Evolutionary conservation across 2,113 vertebrate species (phyloP).

Genomic region (Canis aureus): DNA sequence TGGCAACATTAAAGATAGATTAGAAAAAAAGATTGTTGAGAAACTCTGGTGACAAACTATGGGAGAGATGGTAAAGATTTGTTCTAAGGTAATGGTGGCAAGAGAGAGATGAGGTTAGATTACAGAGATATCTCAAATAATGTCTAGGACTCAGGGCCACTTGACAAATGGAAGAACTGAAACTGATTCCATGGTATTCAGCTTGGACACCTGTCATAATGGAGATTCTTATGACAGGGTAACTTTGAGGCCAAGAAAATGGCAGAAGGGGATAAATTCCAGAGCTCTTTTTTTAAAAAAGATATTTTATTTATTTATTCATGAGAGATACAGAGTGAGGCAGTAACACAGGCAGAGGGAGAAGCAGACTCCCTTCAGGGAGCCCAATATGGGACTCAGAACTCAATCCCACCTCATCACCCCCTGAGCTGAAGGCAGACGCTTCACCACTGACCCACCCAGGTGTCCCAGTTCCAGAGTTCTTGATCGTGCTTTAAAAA

Average conservation of each 20-base stretch:
- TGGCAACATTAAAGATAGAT: not conserved
- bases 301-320: too few species aligned
- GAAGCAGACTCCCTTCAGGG: too few species aligned
- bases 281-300: not conserved
- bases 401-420: too few species aligned
- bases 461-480: not conserved
- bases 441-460: too few species aligned
- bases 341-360: too few species aligned
- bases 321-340: too few species aligned
- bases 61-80: not conserved
- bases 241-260: constrained; percentile 34
- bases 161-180: not conserved
- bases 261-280: not conserved
- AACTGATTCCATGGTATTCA: not conserved
- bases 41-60: not conserved
- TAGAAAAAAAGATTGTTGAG: not conserved
- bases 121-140: not conserved
- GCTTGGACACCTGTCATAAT: not conserved
- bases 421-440: too few species aligned
- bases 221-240: not conserved
- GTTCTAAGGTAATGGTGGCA: not conserved
- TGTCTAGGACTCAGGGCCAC: not conserved
- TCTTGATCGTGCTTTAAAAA: constrained; percentile 7
- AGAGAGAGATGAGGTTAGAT: not conserved
- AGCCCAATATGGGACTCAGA: too few species aligned